Conservation (phyloP, 2,797 vertebrate genomes). For the Xenopus petersii region DNA sequence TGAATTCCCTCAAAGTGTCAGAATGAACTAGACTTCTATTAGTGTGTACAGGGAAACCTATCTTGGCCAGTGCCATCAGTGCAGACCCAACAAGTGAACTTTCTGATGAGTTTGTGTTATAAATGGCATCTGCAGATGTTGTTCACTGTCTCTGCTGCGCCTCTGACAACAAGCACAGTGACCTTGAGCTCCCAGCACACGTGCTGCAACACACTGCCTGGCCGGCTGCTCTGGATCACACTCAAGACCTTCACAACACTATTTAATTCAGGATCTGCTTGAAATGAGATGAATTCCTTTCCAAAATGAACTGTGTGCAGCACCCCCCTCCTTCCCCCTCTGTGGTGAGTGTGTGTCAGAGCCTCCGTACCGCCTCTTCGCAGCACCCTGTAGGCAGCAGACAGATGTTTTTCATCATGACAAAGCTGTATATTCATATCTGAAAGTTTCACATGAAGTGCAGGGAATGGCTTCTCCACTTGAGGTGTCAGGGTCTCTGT, state of each 20-base stretch:
- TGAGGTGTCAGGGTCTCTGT: background rate
- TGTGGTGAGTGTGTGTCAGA: constrained; percentile 44
- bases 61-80: background rate
- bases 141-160: background rate
- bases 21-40: too few species aligned
- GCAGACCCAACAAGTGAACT: background rate
- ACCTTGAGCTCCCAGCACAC: background rate
- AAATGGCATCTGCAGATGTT: background rate
- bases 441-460: constrained; percentile 64
- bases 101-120: background rate
- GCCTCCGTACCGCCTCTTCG: constrained; percentile 61
- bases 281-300: constrained; percentile 53
- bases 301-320: constrained; percentile 52
- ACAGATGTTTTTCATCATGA: constrained; percentile 74
- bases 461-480: background rate
- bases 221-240: background rate
- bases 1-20: too few species aligned
- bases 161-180: background rate
- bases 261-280: constrained; percentile 1
- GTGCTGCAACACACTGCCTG: background rate
- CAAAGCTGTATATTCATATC: constrained; percentile 67
- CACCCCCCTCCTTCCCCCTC: constrained; percentile 20
- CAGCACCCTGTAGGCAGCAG: constrained; percentile 62
- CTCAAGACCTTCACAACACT: background rate
- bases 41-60: too few species aligned